Evolutionary conservation across 2,888 invertebrate genomes (phyloP), one percentile per base, ranked within the genome.

Genomic region (Tinea semifulvella): DNA sequence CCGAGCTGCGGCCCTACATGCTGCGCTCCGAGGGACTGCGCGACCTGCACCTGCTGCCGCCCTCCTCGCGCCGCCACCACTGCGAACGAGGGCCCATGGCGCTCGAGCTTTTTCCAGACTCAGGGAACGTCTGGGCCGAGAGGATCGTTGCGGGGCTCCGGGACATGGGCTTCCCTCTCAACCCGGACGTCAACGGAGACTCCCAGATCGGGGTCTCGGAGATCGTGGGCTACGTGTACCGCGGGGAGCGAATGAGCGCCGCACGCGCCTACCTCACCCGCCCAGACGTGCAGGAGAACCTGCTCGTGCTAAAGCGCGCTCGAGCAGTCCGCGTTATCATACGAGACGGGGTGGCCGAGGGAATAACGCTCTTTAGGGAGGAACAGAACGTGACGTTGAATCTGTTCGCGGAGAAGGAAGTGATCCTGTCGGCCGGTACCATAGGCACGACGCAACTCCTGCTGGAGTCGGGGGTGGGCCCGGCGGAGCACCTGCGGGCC

Each of bases 381-480:
- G 25, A 5, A 7, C 6, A 5, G 6, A 22, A 22, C 25, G 10
- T 5, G 16, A 40, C 40, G 22, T 4, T 65, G 1, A 51, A 43
- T 0, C 14, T 71, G 1, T 65, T 53, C 44, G 68, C 65, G 1
- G 53, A 47, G 3, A 56, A 52, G 11, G 90, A 89, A 60, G 87
- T 92, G 1, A 89, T 92, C 46, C 60, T 92, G 2, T 85, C 88
- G 0, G 91, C 89, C 0, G 95, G 95, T 0, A 88, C 94, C 1
- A 88, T 96, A 50, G 92, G 91, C 56, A 84, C 89, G 0, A 92
- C 94, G 0, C 95, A 96, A 53, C 63, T 96, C 4, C 73, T 96
- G 51, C 91, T 94, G 92, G 68, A 94, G 65, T 84, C 83, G 10
- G 95, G 95, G 0, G 73, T 94, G 2, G 91, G 91, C 1, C 88